A percentile compares a stretch with the other conserved stretches of the same genome.
Conservation (phyloP, 2,888 invertebrate species). For the Anticlea derivata region DNA sequence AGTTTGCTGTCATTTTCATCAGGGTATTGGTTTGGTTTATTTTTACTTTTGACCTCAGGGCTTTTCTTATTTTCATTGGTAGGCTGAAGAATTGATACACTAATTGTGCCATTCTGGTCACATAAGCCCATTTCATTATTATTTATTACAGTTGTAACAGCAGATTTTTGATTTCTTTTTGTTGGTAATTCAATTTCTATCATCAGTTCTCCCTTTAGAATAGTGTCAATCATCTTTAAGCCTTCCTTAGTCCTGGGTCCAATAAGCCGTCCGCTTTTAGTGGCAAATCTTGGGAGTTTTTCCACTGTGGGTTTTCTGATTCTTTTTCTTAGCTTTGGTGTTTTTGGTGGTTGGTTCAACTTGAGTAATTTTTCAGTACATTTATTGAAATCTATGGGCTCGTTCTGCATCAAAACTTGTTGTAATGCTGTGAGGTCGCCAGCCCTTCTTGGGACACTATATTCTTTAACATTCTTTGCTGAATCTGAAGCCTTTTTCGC, state of each 20-base stretch:
- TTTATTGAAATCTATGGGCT: constrained; percentile 34
- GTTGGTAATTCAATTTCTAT: constrained; percentile 46
- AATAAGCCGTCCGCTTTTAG: constrained; percentile 48
- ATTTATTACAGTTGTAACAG: constrained; percentile 53
- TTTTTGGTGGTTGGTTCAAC: constrained; percentile 20
- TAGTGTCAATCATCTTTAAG: constrained; percentile 58
- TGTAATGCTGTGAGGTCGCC: constrained; percentile 42
- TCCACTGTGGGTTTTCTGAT: constrained; percentile 9
- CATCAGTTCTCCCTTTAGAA: constrained; percentile 67
- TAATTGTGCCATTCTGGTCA: constrained; percentile 52
- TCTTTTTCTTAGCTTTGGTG: constrained; percentile 18
- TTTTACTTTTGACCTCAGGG: constrained; percentile 9
- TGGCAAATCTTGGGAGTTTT: constrained; percentile 35
- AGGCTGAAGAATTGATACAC: constrained; percentile 5
- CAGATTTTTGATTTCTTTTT: constrained; percentile 19
- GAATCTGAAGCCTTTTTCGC: constrained; percentile 44
- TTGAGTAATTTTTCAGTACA: constrained; percentile 26
- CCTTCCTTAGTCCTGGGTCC: constrained; percentile 51
- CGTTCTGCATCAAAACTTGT: constrained; percentile 52
- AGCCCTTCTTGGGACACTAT: constrained; percentile 43
- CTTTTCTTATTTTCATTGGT: constrained; percentile 1
- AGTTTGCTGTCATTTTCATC: constrained; percentile 7
- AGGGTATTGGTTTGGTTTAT: not conserved
- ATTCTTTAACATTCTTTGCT: constrained; percentile 37
- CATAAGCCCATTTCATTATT: constrained; percentile 74